phyloP scores from a whole-genome alignment of 2,797 vertebrate genomes.

The Pantherophis vulpinus region DNA sequence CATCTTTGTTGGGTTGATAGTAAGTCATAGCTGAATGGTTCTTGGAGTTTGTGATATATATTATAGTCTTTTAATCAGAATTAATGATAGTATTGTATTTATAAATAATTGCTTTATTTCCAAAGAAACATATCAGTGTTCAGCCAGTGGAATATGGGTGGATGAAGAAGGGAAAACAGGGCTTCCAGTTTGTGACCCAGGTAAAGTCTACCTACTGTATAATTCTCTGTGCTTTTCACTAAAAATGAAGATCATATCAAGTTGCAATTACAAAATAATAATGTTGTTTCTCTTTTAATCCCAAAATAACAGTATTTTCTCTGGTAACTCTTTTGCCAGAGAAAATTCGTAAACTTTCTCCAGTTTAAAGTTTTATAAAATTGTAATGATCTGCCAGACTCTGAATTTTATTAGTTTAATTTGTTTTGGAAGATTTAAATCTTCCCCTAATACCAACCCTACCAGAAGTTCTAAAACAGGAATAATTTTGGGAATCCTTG shows the following conservation, averaged over 20 bases:
- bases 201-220: constrained; percentile 52
- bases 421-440: neutral
- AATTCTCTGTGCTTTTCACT: accelerated
- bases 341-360: neutral
- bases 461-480: neutral
- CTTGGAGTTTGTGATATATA: neutral
- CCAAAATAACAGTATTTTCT: neutral
- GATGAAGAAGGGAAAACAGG: constrained; percentile 56
- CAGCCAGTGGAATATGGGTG: constrained; percentile 69
- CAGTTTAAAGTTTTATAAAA: neutral
- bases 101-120: constrained; percentile 15
- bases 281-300: neutral
- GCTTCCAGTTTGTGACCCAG: constrained; percentile 72
- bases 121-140: constrained; percentile 67
- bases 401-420: neutral
- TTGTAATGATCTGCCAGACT: neutral
- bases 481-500: neutral
- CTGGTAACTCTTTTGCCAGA: neutral
- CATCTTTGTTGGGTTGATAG: neutral
- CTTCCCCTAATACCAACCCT: neutral
- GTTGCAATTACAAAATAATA: neutral
- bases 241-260: neutral
- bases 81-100: neutral
- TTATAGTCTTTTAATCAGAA: neutral
- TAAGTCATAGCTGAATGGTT: neutral